These are phyloP conservation scores for Drosophila mauritiana DNA, from an alignment of 1,140 invertebrate species.

Conservation along the genomic window DNA sequence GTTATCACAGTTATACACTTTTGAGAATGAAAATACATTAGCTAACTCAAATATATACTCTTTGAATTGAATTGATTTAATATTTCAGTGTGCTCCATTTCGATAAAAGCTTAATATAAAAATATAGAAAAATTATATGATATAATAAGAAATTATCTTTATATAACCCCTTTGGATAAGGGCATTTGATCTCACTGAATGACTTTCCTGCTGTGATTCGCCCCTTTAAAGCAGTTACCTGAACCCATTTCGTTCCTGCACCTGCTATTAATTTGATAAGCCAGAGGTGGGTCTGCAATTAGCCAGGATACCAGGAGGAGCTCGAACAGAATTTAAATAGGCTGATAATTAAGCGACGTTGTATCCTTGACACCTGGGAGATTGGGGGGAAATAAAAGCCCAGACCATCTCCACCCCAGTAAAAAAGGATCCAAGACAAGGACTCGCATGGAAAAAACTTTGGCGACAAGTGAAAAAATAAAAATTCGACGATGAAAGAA, in stretches of 20 bases:
- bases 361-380: constrained; percentile 37
- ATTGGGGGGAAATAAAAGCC: not conserved
- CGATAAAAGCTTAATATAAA: too few relatives aligned
- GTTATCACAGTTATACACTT: not conserved
- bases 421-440: too few relatives aligned
- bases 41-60: too few relatives aligned
- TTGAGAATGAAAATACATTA: not conserved
- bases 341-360: constrained; percentile 47
- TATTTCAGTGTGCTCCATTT: too few relatives aligned
- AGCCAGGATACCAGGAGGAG: constrained; percentile 8
- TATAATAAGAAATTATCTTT: too few relatives aligned
- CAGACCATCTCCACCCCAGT: not conserved
- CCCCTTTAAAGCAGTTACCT: not conserved
- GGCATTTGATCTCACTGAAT: not conserved
- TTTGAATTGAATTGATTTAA: too few relatives aligned
- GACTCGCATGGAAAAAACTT: constrained; percentile 6
- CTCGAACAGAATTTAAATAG: constrained; percentile 38
- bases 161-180: too few relatives aligned
- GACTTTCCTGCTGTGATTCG: not conserved
- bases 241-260: not conserved
- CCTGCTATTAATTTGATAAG: constrained; percentile 65
- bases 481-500: not conserved
- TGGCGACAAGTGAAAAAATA: not conserved
- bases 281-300: constrained; percentile 47
- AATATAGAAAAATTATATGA: too few relatives aligned